Base-by-base conservation (phyloP, 2,113 vertebrate species). In the Heterocephalus glaber region DNA sequence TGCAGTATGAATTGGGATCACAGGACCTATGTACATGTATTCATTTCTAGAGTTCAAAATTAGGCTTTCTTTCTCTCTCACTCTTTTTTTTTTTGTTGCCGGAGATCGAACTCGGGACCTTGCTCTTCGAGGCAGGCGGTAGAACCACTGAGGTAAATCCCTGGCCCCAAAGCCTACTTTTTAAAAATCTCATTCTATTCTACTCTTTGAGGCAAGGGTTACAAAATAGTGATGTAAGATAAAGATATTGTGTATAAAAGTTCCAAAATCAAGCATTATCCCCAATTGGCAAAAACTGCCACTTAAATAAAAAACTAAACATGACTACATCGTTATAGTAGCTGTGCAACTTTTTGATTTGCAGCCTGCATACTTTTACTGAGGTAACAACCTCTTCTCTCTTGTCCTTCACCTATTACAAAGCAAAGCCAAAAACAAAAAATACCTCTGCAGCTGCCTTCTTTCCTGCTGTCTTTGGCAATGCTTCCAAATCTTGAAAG, bases 401-500 rank as follows among this genome's bases (percentile, higher is more conserved):
- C 83, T 56, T 81, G 33, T 14, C 38, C 24, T 30, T 76, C 35
- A 90, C 24, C 11, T 6, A 60, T 65, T 35, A 87, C 8, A 70
- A 90, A 86, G 6, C 11, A 56, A 65, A 92, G 44, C 7, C 63
- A 70, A 95, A 52, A 65, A 83, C 35, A n/a, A 20, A 79, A 93
- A 68, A 87, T 14, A 56, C 20, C 49, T 47, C 47, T n/a, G 44
- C 10, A 92, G 35, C 70, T 87, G 82, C 83, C 76, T 92, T 74
- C 47, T 76, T 90, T 26, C 19, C 44, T 95, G 76, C 54, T 90
- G 13, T 96, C 96, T 97, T 97, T 97, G 96, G 97, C 90, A 96
- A 60, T 63, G 60, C 65, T 96, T 96, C 54, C 89, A 92, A 70
- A 91, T 92, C 79, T 60, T 88, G 79, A 97, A 95, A 76, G 81